phyloP scores from a whole-genome alignment of 2,797 vertebrate genomes.

The Halcyon badia region DNA sequence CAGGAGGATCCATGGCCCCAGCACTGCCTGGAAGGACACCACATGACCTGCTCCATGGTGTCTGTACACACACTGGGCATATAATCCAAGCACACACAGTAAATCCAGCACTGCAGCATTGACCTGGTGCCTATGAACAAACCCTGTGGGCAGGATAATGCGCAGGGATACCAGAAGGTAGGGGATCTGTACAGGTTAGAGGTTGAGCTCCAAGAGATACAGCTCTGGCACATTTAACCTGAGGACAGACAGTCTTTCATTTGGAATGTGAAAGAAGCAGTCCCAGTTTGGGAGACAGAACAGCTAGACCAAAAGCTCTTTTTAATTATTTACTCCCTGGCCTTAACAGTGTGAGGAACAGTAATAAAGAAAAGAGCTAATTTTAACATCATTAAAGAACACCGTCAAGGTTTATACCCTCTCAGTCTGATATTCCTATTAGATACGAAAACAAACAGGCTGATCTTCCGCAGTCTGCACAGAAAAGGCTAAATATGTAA shows the following conservation, averaged over 20 bases:
- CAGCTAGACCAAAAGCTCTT: not conserved
- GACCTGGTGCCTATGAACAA: not conserved
- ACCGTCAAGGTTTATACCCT: not conserved
- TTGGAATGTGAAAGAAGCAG: not conserved
- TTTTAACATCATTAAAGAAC: conserved; percentile 39
- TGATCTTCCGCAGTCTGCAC: conserved; percentile 15
- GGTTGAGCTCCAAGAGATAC: not conserved
- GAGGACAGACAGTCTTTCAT: not conserved
- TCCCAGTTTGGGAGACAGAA: not conserved
- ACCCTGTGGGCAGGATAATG: not conserved
- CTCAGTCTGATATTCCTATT: conserved; percentile 23
- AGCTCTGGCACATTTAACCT: not conserved
- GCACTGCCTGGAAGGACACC: not conserved
- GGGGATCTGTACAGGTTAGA: not conserved
- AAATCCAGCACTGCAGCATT: not conserved
- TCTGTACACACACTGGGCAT: not conserved
- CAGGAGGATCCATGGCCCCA: not conserved
- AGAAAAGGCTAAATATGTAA: conserved; percentile 19
- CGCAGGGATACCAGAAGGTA: not conserved
- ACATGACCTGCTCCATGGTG: not conserved
- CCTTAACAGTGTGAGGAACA: not conserved
- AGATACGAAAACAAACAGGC: not conserved
- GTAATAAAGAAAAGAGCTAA: conserved; percentile 51
- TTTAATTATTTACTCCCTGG: conserved; percentile 42
- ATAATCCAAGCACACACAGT: not conserved